These are phyloP conservation scores for Columba livia DNA, from an alignment of 2,113 vertebrate species.

Conservation along the genomic window DNA sequence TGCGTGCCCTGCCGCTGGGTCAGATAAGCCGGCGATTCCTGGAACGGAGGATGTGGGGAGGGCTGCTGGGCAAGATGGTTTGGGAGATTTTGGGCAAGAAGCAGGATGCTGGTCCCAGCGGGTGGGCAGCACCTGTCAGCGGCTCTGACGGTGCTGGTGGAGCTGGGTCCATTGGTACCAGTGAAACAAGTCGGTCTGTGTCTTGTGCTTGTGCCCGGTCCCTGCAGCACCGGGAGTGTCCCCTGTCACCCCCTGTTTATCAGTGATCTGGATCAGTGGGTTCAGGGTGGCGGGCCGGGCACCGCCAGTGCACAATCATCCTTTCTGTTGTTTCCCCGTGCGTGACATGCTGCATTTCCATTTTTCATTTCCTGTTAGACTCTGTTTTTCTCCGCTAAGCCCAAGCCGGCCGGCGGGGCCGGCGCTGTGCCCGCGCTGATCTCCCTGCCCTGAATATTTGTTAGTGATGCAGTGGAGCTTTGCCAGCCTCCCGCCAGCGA, in stretches of 20 bases:
- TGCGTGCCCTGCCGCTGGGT: neutral
- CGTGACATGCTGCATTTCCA: conserved; percentile 48
- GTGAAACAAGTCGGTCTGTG: neutral
- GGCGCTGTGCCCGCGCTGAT: neutral
- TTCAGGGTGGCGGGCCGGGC: neutral
- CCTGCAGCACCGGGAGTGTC: neutral
- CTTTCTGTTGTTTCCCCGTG: conserved; percentile 17
- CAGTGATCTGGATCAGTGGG: neutral
- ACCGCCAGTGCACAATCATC: neutral
- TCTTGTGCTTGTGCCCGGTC: accelerated
- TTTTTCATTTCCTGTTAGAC: conserved; percentile 75
- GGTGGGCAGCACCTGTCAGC: accelerated
- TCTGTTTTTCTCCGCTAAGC: conserved; percentile 42
- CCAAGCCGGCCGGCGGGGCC: neutral
- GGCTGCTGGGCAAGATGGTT: neutral
- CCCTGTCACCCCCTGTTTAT: neutral
- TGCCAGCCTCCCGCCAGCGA: neutral
- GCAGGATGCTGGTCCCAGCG: neutral
- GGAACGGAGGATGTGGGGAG: neutral
- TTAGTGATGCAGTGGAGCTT: neutral
- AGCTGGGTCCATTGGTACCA: neutral
- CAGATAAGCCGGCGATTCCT: neutral
- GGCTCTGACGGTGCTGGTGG: neutral
- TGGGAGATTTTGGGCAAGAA: neutral
- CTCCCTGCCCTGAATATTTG: neutral